These are phyloP conservation scores for Galerucella calmariensis DNA, from an alignment of 2,888 invertebrate species.

Conservation along the genomic window DNA sequence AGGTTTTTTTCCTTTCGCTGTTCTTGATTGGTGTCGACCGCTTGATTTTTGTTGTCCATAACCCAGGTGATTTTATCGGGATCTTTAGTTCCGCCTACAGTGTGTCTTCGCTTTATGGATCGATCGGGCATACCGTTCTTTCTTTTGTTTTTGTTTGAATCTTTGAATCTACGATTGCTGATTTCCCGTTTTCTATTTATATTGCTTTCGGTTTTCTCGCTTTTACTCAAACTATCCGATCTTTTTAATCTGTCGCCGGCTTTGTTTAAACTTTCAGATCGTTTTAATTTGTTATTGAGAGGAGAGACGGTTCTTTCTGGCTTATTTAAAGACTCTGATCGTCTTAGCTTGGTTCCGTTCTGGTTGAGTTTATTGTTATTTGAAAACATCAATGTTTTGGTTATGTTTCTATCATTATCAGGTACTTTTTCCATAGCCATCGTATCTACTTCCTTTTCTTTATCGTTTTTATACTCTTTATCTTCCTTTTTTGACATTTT, in stretches of 20 bases:
- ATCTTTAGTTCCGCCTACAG: slow-evolving; percentile 94
- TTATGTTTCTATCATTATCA: slow-evolving; percentile 60
- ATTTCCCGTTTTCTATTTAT: slow-evolving; percentile 78
- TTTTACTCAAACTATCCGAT: slow-evolving; percentile 76
- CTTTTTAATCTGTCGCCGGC: slow-evolving; percentile 68
- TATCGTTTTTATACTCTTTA: slow-evolving; percentile 63
- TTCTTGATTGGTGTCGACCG: slow-evolving; percentile 62
- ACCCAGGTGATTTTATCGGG: slow-evolving; percentile 73
- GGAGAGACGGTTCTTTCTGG: slow-evolving; percentile 66
- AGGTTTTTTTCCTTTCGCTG: slow-evolving; percentile 68
- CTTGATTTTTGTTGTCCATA: slow-evolving; percentile 66
- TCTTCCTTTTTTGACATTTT: slow-evolving; percentile 50
- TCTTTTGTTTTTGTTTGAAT: slow-evolving; percentile 75
- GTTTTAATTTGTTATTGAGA: slow-evolving; percentile 67
- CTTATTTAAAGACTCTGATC: slow-evolving; percentile 74
- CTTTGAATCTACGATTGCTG: slow-evolving; percentile 63
- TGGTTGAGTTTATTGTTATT: slow-evolving; percentile 51
- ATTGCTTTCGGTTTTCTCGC: slow-evolving; percentile 83
- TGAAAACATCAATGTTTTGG: slow-evolving; percentile 48
- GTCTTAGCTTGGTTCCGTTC: slow-evolving; percentile 67
- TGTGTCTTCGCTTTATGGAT: slow-evolving; percentile 89
- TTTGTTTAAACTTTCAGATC: slow-evolving; percentile 72
- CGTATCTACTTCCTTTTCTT: slow-evolving; percentile 66
- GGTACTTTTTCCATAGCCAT: slow-evolving; percentile 58
- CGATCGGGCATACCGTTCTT: slow-evolving; percentile 84